These are phyloP conservation scores for Ennomos fuscantarius DNA, from an alignment of 2,888 invertebrate species.

Conservation along the genomic window DNA sequence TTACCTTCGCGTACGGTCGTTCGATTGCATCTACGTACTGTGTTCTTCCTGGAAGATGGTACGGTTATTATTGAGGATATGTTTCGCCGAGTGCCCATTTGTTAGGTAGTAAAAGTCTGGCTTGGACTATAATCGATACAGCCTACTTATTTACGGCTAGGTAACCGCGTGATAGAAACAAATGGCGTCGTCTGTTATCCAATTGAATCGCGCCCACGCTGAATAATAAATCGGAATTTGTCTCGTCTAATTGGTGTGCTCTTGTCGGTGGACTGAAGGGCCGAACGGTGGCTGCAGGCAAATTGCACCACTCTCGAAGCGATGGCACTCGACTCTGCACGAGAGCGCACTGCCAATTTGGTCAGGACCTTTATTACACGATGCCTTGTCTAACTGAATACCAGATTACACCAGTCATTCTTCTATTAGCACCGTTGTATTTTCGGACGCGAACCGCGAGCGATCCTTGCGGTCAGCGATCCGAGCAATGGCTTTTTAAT, in stretches of 20 bases:
- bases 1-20: constrained; percentile 35
- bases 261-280: constrained; percentile 55
- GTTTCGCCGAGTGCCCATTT: constrained; percentile 21
- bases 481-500: constrained; percentile 45
- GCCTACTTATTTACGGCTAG: constrained; percentile 44
- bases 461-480: constrained; percentile 43
- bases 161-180: constrained; percentile 47
- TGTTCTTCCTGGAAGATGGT: constrained; percentile 24
- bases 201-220: constrained; percentile 62
- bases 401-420: constrained; percentile 40
- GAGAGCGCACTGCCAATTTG: constrained; percentile 64
- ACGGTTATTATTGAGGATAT: constrained; percentile 24
- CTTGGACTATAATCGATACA: constrained; percentile 43
- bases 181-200: constrained; percentile 58
- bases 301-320: constrained; percentile 68
- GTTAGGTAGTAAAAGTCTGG: constrained; percentile 27
- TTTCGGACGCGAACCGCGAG: constrained; percentile 34
- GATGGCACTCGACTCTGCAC: constrained; percentile 58
- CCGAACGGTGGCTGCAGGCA: constrained; percentile 61
- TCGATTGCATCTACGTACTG: constrained; percentile 34
- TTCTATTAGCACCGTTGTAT: constrained; percentile 41
- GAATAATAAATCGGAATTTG: constrained; percentile 74
- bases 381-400: constrained; percentile 52
- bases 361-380: constrained; percentile 63
- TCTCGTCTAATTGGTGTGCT: constrained; percentile 76